Percentiles rank a stretch among this genome's conserved stretches.
Conservation (phyloP, 2,113 vertebrate species). For the Oxyura jamaicensis region DNA sequence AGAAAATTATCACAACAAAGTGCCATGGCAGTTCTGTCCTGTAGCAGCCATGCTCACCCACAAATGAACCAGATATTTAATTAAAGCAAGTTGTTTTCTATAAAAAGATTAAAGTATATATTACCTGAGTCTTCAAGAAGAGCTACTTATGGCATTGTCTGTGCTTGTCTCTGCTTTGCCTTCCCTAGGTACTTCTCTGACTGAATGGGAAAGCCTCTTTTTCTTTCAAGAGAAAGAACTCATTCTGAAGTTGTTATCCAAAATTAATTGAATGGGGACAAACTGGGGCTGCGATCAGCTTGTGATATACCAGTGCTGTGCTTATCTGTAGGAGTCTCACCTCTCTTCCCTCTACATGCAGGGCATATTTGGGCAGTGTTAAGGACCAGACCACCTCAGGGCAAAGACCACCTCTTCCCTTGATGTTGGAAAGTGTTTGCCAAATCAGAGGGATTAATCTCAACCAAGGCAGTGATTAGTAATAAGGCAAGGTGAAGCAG, state of each 20-base stretch:
- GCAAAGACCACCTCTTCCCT: neutral
- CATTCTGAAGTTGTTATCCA: neutral
- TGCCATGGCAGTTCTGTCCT: neutral
- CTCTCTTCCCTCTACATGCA: fast-evolving
- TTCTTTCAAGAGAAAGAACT: neutral
- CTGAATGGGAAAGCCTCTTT: neutral
- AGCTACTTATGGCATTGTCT: neutral
- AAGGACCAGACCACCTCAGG: neutral
- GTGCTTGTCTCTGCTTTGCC: neutral
- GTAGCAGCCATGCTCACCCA: neutral
- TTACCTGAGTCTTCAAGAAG: neutral
- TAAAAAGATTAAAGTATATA: neutral
- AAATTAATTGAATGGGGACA: neutral
- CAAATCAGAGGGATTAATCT: neutral
- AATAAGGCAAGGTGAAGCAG: neutral
- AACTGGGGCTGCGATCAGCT: neutral
- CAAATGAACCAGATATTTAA: neutral
- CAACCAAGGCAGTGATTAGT: neutral
- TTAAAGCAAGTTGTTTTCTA: neutral
- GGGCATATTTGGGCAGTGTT: neutral
- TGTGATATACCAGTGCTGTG: neutral
- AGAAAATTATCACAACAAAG: neutral
- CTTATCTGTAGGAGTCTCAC: neutral
- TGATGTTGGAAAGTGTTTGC: neutral
- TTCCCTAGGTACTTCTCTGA: neutral